Evolutionary conservation across 35 echinoderm and acorn worm genomes (phyloP).

Genomic region (Diadema setosum): DNA sequence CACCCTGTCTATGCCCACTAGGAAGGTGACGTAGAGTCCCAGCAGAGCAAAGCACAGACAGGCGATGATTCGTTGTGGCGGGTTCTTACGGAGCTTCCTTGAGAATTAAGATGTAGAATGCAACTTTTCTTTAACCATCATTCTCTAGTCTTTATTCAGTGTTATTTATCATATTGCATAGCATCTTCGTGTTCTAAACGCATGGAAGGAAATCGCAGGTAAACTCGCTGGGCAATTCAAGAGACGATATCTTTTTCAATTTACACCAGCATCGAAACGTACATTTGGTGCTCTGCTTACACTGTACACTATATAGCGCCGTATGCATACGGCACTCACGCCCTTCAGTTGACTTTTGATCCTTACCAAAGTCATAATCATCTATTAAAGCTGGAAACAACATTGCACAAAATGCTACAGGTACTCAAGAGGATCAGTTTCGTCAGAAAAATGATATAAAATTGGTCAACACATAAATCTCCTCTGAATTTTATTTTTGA

Average conservation of each 20-base stretch:
- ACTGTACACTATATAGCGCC: no score
- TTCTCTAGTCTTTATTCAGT: no score
- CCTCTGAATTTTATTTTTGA: no score
- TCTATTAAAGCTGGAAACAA: no score
- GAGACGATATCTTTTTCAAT: not conserved
- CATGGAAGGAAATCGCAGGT: not conserved
- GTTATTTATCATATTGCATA: not conserved
- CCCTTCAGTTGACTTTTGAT: no score
- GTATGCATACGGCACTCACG: no score
- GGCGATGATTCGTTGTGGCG: constrained; percentile 16
- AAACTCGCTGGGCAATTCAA: not conserved
- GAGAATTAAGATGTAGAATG: not conserved
- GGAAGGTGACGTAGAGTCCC: constrained; percentile 4
- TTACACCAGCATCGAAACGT: not conserved
- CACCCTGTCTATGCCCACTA: not conserved
- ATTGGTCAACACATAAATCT: no score
- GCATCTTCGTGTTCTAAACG: not conserved
- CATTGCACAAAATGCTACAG: no score
- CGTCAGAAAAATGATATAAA: no score
- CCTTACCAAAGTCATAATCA: no score
- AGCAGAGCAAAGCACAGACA: not conserved
- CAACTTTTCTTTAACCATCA: no score
- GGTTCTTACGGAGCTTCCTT: constrained; percentile 7
- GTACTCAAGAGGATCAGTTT: no score
- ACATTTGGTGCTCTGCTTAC: not conserved